Percentiles rank a stretch among this genome's conserved stretches.
Conservation (phyloP, 2,797 vertebrate genomes). For the Micropoecilia bifurca region DNA sequence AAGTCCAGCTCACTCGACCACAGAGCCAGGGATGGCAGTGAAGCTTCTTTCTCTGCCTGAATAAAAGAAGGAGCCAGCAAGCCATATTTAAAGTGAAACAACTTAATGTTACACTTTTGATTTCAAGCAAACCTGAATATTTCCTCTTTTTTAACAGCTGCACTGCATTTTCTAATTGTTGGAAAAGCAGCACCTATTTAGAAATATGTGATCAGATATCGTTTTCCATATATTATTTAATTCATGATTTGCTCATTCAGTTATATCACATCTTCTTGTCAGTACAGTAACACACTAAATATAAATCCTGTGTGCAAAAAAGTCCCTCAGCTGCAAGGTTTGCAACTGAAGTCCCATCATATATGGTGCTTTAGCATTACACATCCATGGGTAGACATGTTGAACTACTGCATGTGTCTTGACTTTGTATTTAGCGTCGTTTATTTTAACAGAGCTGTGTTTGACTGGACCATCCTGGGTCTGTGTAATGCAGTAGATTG, state of each 20-base stretch:
- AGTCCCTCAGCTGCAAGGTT: not conserved
- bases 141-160: not conserved
- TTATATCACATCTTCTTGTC: not conserved
- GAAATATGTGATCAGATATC: not conserved
- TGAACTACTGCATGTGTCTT: not conserved
- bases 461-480: not conserved
- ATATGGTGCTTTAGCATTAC: not conserved
- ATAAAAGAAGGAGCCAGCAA: conserved; percentile 32
- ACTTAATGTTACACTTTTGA: conserved; percentile 7
- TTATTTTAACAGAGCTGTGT: not conserved
- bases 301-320: not conserved
- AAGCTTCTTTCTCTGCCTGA: conserved; percentile 35
- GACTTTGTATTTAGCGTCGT: conserved; percentile 16
- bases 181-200: not conserved
- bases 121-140: not conserved
- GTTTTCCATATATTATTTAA: not conserved
- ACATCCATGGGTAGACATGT: not conserved
- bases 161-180: conserved; percentile 2
- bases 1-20: conserved; percentile 49
- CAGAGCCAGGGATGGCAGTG: conserved; percentile 25
- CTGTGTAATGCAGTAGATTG: not conserved
- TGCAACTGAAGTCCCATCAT: not conserved
- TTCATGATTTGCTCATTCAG: not conserved
- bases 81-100: conserved; percentile 18
- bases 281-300: not conserved